These are phyloP conservation scores for Physella acuta DNA, from an alignment of 1,140 invertebrate genomes.

Conservation along the genomic window DNA sequence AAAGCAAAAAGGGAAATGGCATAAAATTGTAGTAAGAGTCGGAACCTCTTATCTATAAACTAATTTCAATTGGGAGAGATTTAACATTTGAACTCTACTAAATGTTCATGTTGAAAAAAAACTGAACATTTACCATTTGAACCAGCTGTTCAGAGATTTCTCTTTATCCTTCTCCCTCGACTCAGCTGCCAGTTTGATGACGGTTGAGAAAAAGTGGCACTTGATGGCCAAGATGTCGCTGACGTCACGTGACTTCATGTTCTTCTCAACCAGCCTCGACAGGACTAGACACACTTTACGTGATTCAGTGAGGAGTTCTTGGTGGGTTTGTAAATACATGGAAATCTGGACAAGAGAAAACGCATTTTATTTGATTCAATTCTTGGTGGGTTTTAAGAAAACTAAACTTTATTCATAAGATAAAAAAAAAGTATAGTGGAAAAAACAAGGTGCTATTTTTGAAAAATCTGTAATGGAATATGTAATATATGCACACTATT, in stretches of 20 bases:
- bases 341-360: conserved; percentile 67
- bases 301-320: conserved; percentile 74
- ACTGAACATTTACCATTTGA: conserved; percentile 51
- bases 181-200: conserved; percentile 62
- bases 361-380: background rate
- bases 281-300: conserved; percentile 79
- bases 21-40: no score
- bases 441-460: background rate
- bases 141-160: conserved; percentile 36
- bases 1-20: no score
- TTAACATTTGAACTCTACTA: no score
- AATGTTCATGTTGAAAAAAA: no score
- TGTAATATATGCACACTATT: background rate
- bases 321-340: conserved; percentile 74
- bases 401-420: background rate
- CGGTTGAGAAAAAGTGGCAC: conserved; percentile 80
- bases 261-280: conserved; percentile 79
- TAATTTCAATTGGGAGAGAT: no score
- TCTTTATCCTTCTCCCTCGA: conserved; percentile 33
- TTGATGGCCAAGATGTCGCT: conserved; percentile 94
- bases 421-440: background rate
- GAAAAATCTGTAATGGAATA: background rate
- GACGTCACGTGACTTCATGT: conserved; percentile 80
- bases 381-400: background rate
- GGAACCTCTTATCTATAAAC: no score